Conservation (phyloP, 2,797 vertebrate genomes). For the Micromesistius poutassou region DNA sequence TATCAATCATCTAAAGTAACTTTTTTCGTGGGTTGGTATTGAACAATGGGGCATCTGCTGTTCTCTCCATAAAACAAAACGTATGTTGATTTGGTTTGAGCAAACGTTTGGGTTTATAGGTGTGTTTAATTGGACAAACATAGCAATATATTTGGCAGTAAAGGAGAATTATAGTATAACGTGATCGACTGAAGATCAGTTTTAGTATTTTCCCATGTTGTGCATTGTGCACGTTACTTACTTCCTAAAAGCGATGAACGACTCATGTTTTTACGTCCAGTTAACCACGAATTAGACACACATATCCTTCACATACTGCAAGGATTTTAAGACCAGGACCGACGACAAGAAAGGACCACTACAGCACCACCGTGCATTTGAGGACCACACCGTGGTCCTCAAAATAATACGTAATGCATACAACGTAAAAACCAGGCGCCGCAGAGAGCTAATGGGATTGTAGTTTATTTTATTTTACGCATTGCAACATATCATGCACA, state of each 20-base stretch:
- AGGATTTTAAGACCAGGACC: not conserved
- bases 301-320: not conserved
- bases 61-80: no score
- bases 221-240: not conserved
- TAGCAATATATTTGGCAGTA: no score
- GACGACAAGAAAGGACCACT: no score
- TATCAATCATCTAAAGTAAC: no score
- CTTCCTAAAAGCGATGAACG: not conserved
- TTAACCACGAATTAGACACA: not conserved
- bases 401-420: not conserved
- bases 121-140: no score
- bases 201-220: not conserved
- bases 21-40: no score
- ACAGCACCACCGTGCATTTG: not conserved
- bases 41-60: no score
- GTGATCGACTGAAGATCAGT: no score
- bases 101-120: no score
- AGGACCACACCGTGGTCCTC: no score
- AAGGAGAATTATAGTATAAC: no score
- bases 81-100: not conserved
- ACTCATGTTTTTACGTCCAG: not conserved
- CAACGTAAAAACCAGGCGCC: not conserved
- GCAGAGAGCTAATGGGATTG: not conserved
- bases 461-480: not conserved
- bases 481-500: not conserved